Percentiles rank a stretch among this genome's conserved stretches.
Conservation (phyloP, 2,113 vertebrate species). For the Cervus canadensis region DNA sequence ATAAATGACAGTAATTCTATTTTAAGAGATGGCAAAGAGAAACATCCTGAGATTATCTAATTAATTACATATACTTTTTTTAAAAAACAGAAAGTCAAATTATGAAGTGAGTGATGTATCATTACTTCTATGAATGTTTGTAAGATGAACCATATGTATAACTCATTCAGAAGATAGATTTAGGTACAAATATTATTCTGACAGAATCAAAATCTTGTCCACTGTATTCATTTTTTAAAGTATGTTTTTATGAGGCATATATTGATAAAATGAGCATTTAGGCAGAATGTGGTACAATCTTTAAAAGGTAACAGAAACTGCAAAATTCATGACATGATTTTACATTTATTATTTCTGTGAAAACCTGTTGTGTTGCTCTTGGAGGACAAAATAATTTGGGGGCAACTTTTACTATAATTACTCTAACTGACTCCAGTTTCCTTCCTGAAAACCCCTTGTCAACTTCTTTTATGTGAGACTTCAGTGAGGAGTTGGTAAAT, state of each 20-base stretch:
- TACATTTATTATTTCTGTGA: background rate
- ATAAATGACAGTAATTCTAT: background rate
- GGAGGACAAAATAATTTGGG: background rate
- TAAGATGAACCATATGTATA: background rate
- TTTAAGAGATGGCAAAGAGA: background rate
- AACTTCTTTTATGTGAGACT: background rate
- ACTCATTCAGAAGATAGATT: background rate
- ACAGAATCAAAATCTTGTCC: slow-evolving; percentile 9
- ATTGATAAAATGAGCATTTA: slow-evolving; percentile 6
- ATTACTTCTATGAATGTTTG: background rate
- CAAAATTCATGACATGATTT: background rate
- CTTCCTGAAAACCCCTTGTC: background rate
- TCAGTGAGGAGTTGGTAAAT: slow-evolving; percentile 13
- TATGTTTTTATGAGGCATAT: background rate
- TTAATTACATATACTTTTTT: background rate
- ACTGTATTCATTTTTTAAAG: slow-evolving; percentile 46
- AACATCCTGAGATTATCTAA: background rate
- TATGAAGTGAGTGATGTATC: background rate
- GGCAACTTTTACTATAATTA: background rate
- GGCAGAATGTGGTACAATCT: background rate
- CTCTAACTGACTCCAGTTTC: background rate
- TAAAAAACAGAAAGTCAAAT: background rate
- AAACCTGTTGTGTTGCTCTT: background rate
- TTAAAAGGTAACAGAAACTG: background rate
- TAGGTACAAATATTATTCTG: slow-evolving; percentile 1